Base-by-base conservation (phyloP, 2,888 invertebrate species). In the Spodoptera exigua region DNA sequence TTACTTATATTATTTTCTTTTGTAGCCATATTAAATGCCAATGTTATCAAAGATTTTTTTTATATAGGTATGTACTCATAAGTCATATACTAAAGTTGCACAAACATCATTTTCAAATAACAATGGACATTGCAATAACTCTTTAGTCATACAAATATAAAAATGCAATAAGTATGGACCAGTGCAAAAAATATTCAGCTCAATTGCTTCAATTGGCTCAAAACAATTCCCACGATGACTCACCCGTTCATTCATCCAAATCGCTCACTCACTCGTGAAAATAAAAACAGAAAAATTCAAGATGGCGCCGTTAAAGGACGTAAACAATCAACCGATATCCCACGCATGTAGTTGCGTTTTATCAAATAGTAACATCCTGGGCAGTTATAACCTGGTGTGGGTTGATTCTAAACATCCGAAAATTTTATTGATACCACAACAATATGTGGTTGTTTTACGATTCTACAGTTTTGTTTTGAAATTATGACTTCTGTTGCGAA, bases 281-380 rank as follows among this genome's bases (percentile, higher is more conserved):
- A 83, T 73, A 76, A 76, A 81, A 82, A 82, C 80, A 82, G 74
- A 74, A 75, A 71, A 75, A 81, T 79, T 77, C 81, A 83, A 80
- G 71, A 78, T 79, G 78, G 76, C 78, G 74, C 63, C 73, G 53
- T 36, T 37, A 82, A 80, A 84, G 87, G 84, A 85, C 85, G 87
- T 83, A 84, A 85, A 86, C 84, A 87, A 85, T 82, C 83, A 82
- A 70, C 70, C 62, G 74, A 70, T 75, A 83, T 82, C 89, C 87
- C 87, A 88, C 89, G 85, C 86, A 71, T 68, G 76, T 76, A 79
- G 79, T 78, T 76, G 80, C 76, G 74, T 76, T 79, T 80, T 81
- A 85, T 85, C 83, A 84, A 76, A 81, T 82, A 80, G 78, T 77
- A 78, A 85, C 86, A 86, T 87, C 87, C 87, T 83, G 85, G 76